phyloP scores from a whole-genome alignment of 1,140 invertebrate species.

The Drosophila grimshawi region DNA sequence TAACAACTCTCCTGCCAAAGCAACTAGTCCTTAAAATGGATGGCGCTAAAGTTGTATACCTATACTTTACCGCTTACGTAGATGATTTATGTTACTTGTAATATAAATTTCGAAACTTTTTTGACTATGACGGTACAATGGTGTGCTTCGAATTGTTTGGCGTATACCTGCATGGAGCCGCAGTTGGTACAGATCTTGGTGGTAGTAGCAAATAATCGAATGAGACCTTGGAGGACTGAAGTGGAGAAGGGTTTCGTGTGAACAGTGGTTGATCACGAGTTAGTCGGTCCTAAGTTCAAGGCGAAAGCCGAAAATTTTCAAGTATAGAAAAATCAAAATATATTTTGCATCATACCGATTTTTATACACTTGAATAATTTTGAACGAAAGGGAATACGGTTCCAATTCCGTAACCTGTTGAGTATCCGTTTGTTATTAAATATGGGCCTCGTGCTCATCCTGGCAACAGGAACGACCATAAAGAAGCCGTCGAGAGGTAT shows the following conservation, averaged over 20 bases:
- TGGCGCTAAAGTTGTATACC: slow-evolving; percentile 92
- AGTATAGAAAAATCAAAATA: too few species aligned
- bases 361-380: too few species aligned
- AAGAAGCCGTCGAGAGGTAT: too few species aligned
- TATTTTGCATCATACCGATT: too few species aligned
- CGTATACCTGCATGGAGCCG: slow-evolving; percentile 91
- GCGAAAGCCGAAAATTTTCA: too few species aligned
- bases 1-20: slow-evolving; percentile 96
- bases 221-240: slow-evolving; percentile 93
- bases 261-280: too few species aligned
- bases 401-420: too few species aligned
- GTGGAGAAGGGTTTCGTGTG: slow-evolving; percentile 96
- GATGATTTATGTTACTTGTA: slow-evolving; percentile 68
- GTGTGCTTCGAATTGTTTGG: slow-evolving; percentile 87
- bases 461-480: too few species aligned
- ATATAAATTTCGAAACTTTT: slow-evolving; percentile 84
- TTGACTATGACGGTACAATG: slow-evolving; percentile 89
- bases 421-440: too few species aligned
- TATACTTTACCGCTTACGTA: slow-evolving; percentile 88
- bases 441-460: too few species aligned
- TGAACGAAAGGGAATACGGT: too few species aligned
- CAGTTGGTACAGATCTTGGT: slow-evolving; percentile 94
- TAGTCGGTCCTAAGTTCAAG: too few species aligned
- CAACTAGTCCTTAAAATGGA: slow-evolving; percentile 96
- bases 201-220: slow-evolving; percentile 95